phyloP scores from a whole-genome alignment of 2,888 invertebrate species.

The Oegoconia quadripuncta region DNA sequence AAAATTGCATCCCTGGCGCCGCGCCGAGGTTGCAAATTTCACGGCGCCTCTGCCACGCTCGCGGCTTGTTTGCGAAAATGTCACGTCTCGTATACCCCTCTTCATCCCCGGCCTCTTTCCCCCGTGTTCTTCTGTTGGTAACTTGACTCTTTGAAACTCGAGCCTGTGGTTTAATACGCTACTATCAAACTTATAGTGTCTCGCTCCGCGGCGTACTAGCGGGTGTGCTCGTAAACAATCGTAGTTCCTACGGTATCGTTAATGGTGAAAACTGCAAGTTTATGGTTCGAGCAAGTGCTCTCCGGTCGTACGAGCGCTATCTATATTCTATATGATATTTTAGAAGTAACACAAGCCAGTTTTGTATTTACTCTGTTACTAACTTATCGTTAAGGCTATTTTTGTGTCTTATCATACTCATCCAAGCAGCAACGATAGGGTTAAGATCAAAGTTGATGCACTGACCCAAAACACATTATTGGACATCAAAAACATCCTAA shows the following conservation, averaged over 20 bases:
- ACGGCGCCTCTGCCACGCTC: constrained; percentile 42
- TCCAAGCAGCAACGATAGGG: no score
- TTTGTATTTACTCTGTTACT: not conserved
- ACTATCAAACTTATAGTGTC: constrained; percentile 34
- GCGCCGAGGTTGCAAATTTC: constrained; percentile 55
- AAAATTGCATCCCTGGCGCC: no score
- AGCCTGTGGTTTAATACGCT: constrained; percentile 34
- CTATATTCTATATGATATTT: no score
- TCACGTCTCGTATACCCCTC: constrained; percentile 46
- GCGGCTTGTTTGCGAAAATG: constrained; percentile 66
- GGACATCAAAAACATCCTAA: no score
- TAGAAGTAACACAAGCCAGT: no score
- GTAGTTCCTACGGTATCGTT: constrained; percentile 18
- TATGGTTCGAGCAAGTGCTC: constrained; percentile 6
- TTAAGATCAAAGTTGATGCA: no score
- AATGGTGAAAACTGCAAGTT: constrained; percentile 15
- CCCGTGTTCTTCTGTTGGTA: constrained; percentile 48
- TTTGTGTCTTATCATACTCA: no score
- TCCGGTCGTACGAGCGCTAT: not conserved
- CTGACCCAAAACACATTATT: no score
- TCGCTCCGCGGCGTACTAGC: constrained; percentile 21
- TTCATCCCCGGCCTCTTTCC: constrained; percentile 26
- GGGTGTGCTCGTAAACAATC: constrained; percentile 31
- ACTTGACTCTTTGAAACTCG: constrained; percentile 45
- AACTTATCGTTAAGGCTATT: no score